phyloP scores from a whole-genome alignment of 2,888 invertebrate species.

The Nudaria mundana region DNA sequence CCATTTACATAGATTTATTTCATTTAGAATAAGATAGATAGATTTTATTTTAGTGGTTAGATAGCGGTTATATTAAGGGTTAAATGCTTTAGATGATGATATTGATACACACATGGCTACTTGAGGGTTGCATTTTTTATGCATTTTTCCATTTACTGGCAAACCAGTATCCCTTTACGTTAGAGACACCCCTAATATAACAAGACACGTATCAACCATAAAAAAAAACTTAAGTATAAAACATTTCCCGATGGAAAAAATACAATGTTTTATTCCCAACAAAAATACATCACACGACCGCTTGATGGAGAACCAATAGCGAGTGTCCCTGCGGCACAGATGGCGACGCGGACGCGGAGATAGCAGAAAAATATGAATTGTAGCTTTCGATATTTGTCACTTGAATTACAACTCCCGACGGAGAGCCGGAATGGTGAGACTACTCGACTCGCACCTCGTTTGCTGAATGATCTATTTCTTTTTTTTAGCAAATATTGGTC shows the following conservation, averaged over 20 bases:
- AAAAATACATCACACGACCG: conserved; percentile 77
- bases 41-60: conserved; percentile 17
- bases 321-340: conserved; percentile 73
- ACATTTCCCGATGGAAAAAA: conserved; percentile 74
- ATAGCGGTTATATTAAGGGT: conserved; percentile 3
- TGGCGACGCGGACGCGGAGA: conserved; percentile 75
- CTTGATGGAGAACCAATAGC: conserved; percentile 80
- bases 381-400: conserved; percentile 81
- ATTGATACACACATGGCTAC: conserved; percentile 15
- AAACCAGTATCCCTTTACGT: conserved; percentile 46
- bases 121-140: conserved; percentile 54
- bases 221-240: conserved; percentile 75
- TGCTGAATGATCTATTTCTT: conserved; percentile 66
- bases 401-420: conserved; percentile 79
- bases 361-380: conserved; percentile 81
- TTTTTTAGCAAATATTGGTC: conserved; percentile 42
- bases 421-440: conserved; percentile 60
- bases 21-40: conserved; percentile 19
- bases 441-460: conserved; percentile 71
- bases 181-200: conserved; percentile 47
- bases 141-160: conserved; percentile 48
- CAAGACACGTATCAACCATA: conserved; percentile 70
- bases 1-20: conserved; percentile 32
- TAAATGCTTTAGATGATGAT: conserved; percentile 13
- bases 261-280: conserved; percentile 75